Base-by-base conservation (phyloP, 35 echinoderm and acorn worm genomes). In the Ptychodera flava region DNA sequence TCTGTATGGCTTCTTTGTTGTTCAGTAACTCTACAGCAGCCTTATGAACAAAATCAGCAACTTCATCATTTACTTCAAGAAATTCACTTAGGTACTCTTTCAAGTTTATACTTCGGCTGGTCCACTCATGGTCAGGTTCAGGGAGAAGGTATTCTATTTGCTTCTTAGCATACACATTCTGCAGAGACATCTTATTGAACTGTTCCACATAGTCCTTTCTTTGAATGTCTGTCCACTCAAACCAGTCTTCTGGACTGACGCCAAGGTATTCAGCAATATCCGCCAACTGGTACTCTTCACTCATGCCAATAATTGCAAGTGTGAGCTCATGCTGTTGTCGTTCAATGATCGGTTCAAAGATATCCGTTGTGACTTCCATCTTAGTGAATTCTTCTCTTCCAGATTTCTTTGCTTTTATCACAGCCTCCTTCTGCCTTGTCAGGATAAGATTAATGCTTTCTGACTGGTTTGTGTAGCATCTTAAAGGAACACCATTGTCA, bases 171-270 rank as follows among this genome's bases (percentile, higher is more conserved):
- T 30, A 76, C 16, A 34, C 80, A 12, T 52, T 81, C 27, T 89
- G 77, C 16, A 89, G 28, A 29, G 36, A 33, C 15, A 89, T 0
- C 28, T 45, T 15, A 16, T 89, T 82, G 45, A 89, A 89, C 10
- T 77, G n/a, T 16, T 82, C 37, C 2, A 89, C 29, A 89, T 77
- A 84, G 10, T 45, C 14, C 31, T 38, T 36, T 77, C 80, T 75
- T 84, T 89, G 16, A 53, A n/a, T 84, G 28, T 16, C 12, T 10
- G 15, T 82, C n/a, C 16, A 38, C 2, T 16, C 27, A 76, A 84
- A 89, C 88, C 88, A 89, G 6, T 37, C 36, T 15, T 82, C 88
- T 77, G 30, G 80, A 10, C 76, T 15, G 0, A 88, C 33, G 29
- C 1, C 10, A 33, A 82, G 36, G 36, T 88, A 81, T 29, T 37